phyloP scores from a whole-genome alignment of 2,113 vertebrate species.

The Pantherophis guttatus region DNA sequence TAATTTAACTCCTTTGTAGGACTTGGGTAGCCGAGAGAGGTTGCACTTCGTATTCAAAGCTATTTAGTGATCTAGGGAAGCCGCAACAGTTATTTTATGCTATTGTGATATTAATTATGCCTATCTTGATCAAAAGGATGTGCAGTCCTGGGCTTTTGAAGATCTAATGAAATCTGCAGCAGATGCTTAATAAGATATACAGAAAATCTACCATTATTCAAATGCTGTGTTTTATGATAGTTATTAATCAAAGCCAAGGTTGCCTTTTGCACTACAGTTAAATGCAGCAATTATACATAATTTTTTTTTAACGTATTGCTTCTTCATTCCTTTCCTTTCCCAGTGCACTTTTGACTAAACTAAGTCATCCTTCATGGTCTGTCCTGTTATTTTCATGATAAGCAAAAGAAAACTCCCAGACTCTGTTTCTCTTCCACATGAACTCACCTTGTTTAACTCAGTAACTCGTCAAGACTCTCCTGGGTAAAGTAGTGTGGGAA shows the following conservation, averaged over 20 bases:
- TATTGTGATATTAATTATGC: constrained; percentile 24
- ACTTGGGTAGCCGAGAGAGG: background rate
- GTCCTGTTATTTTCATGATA: background rate
- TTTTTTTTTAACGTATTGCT: background rate
- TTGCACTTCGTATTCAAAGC: background rate
- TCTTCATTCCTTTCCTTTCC: too few species aligned
- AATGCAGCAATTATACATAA: background rate
- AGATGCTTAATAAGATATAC: constrained; percentile 48
- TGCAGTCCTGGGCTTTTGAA: constrained; percentile 51
- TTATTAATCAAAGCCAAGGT: constrained; percentile 29
- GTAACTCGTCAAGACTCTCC: background rate
- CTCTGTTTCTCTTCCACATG: too few species aligned
- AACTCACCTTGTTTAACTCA: background rate
- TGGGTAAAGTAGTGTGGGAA: background rate
- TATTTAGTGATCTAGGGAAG: background rate
- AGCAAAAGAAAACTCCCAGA: background rate
- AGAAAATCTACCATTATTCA: constrained; percentile 21
- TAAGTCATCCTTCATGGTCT: background rate
- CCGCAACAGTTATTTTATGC: constrained; percentile 9
- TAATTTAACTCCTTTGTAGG: constrained; percentile 4
- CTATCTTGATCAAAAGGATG: constrained; percentile 34
- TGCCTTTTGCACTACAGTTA: background rate
- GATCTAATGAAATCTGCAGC: constrained; percentile 37
- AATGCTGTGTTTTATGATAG: background rate
- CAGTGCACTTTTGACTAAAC: background rate